Percentiles rank a stretch among this genome's conserved stretches.
Conservation (phyloP, 2,797 vertebrate genomes). For the Mormyrus hasselquistii region DNA sequence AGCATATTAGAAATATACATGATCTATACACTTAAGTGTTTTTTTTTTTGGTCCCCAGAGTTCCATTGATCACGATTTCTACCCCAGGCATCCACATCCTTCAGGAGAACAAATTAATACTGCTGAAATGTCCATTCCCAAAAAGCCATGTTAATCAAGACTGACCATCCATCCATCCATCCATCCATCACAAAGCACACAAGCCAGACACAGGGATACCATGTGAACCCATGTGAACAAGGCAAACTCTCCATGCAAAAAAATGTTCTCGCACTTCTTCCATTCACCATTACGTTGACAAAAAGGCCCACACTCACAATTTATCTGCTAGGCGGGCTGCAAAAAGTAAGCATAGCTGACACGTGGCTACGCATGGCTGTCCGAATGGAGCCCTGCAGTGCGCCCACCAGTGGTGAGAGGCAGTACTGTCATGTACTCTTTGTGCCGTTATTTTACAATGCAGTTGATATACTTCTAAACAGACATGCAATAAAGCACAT, state of each 20-base stretch:
- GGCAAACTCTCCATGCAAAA: neutral
- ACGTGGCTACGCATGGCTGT: neutral
- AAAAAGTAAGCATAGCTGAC: neutral
- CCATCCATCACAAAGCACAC: neutral
- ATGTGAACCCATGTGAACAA: neutral
- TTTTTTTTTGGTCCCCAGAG: neutral
- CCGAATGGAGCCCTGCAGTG: neutral
- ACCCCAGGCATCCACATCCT: slow-evolving; percentile 9
- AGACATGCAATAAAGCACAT: neutral
- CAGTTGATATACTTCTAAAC: neutral
- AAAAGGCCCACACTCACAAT: neutral
- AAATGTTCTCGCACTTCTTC: neutral
- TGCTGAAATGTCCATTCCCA: neutral
- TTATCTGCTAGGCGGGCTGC: neutral
- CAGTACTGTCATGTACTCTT: neutral
- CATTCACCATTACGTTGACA: neutral
- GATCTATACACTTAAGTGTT: neutral
- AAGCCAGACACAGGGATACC: neutral
- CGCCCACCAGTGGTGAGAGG: neutral
- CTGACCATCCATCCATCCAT: neutral
- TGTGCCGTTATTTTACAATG: neutral
- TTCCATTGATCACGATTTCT: neutral
- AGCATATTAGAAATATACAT: neutral
- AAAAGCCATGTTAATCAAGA: neutral
- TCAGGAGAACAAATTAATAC: slow-evolving; percentile 12